These are phyloP conservation scores for Orthonyx spaldingii DNA, from an alignment of 2,113 vertebrate genomes.

Conservation along the genomic window DNA sequence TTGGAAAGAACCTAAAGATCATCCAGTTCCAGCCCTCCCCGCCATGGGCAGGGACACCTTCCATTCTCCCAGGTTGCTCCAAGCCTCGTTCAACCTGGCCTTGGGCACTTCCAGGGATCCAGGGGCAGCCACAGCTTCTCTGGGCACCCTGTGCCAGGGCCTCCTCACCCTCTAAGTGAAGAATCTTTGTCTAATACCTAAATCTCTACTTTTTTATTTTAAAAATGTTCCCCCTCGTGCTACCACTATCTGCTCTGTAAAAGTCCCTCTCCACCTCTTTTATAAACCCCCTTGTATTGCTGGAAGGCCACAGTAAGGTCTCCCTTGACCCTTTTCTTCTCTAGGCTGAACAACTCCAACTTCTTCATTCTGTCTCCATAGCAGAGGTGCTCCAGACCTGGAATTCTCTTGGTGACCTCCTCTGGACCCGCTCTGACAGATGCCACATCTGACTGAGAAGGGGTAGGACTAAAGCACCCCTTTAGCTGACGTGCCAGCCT, in stretches of 20 bases:
- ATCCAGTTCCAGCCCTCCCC: neutral
- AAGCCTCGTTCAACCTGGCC: rapidly evolving
- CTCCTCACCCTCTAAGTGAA: rapidly evolving
- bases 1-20: neutral
- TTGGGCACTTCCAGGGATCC: neutral
- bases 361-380: neutral
- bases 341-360: neutral
- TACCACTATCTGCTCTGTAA: neutral
- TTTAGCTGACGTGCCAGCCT: neutral
- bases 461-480: rapidly evolving
- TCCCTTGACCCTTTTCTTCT: rapidly evolving
- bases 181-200: neutral
- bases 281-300: neutral
- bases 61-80: neutral
- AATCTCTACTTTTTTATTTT: neutral
- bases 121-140: neutral
- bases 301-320: neutral
- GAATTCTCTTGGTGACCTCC: neutral
- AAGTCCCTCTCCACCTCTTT: neutral
- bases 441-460: neutral
- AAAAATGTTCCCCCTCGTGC: neutral
- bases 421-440: neutral
- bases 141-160: neutral
- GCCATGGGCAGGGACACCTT: neutral
- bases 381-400: neutral